Evolutionary conservation across 2,888 invertebrate genomes (phyloP).

Genomic region (Periphyllus acericola): DNA sequence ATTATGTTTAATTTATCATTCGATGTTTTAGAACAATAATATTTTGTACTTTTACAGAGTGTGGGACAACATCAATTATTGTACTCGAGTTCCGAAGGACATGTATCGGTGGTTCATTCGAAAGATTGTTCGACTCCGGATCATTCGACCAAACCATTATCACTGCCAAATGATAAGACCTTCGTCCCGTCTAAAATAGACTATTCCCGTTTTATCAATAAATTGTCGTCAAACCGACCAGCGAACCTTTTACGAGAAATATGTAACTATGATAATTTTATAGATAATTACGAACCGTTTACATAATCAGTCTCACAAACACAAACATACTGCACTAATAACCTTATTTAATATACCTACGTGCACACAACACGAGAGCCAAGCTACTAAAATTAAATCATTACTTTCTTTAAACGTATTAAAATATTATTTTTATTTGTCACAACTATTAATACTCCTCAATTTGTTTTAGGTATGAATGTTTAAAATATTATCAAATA

Average conservation of each 20-base stretch:
- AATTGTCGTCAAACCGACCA: slow-evolving; percentile 69
- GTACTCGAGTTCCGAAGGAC: slow-evolving; percentile 61
- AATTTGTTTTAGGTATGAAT: no score
- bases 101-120: slow-evolving; percentile 65
- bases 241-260: slow-evolving; percentile 71
- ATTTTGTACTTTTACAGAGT: background rate
- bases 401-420: no score
- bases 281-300: slow-evolving; percentile 65
- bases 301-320: background rate
- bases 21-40: background rate
- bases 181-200: slow-evolving; percentile 65
- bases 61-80: background rate
- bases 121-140: background rate
- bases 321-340: background rate
- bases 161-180: background rate
- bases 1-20: no score
- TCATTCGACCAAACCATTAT: background rate
- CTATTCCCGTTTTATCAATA: slow-evolving; percentile 69
- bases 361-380: no score
- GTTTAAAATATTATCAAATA: no score
- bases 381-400: no score
- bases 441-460: no score
- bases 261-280: slow-evolving; percentile 69
- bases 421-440: no score
- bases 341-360: no score